Base-by-base conservation (phyloP, 1,140 invertebrate genomes). In the Megalopta genalis region DNA sequence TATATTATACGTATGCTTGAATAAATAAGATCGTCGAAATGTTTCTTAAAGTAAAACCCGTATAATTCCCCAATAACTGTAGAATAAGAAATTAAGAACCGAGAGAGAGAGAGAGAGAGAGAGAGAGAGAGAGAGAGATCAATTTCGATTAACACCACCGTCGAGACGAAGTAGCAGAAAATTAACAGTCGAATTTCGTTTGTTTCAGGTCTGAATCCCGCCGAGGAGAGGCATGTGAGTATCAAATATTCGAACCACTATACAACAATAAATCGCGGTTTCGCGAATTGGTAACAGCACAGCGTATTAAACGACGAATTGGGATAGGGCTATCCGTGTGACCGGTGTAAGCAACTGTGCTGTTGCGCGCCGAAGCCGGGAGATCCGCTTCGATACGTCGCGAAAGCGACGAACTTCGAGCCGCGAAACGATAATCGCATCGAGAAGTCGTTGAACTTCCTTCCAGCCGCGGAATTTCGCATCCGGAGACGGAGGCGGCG, bases 181-280 rank as follows among this genome's bases (percentile, higher is more conserved):
- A 8, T 12, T 42, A 42, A 42, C 32, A 49, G 49, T 54, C 16
- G 42, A 5, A 49, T 84, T 80, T 85, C 21, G 9, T 93, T 88
- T 92, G 92, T 94, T 93, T n/a, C 94, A 95, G 95, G 95, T 93
- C 93, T 95, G 86, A 95, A 95, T 90, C 94, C 95, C 68, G 94
- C 95, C 52, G 95, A 95, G 87, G 95, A 95, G 90, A 93, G 95
- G 93, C 95, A 95, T 94, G 95, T 95, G 90, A 95, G 95, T 95
- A 94, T 79, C 62, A 32, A 27, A 77, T 27, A 59, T 72, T 76
- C 68, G 25, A 80, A 59, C 64, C 39, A 14, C 32, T 52, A 65
- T 32, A 42, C 49, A 62, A 32, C 9, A 66, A 0, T 9, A 3
- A 63, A 57, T 69, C 72, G 32, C 42, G 64, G 32, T 68, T 59